Base-by-base conservation (phyloP, 1,140 invertebrate genomes). In the Tetranychus cinnabarinus region DNA sequence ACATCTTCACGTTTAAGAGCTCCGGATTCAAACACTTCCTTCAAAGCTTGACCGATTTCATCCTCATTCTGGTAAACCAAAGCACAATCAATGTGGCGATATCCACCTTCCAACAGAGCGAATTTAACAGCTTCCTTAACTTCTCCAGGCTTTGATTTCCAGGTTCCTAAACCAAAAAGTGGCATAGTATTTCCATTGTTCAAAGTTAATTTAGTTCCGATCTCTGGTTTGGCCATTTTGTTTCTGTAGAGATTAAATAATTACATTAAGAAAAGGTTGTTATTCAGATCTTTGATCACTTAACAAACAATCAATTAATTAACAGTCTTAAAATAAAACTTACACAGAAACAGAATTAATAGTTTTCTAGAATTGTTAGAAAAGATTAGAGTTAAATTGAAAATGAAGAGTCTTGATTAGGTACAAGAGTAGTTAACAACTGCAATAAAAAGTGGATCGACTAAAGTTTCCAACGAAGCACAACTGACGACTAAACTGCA, bases 1-100 rank as follows among this genome's bases (percentile, higher is more conserved):
- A 95, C 63, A 47, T 95, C 87, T 67, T 90, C 82, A 63, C 90
- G 77, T 67, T 79, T 82, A 10, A 86, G 75, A 31, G 13, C 34
- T n/a, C 60, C 60, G 1, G n/a, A 31, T 5, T 55, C 54, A 39
- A 61, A 15, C 7, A 42, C 13, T 12, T 61, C 50, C n/a, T 56
- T 56, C 3, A 61, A 23, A 31, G 60, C 60, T 61, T 56, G 10
- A 12, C 60, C 60, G 23, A 61, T n/a, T 56, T 55, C 60, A 42
- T 39, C n/a, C 45, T 61, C 60, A 56, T 61, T 61, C 3, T 13
- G 12, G 34, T 61, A 61, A 45, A 54, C 35, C n/a, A 33, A 52
- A 39, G 59, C 59, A 54, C 59, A 60, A 60, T 60, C 59, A 23
- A 60, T 60, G n/a, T 60, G 59, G 6, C 46, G 59, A 37, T 60